Conservation (phyloP, 2,797 vertebrate species). For the Malurus leucopterus region DNA sequence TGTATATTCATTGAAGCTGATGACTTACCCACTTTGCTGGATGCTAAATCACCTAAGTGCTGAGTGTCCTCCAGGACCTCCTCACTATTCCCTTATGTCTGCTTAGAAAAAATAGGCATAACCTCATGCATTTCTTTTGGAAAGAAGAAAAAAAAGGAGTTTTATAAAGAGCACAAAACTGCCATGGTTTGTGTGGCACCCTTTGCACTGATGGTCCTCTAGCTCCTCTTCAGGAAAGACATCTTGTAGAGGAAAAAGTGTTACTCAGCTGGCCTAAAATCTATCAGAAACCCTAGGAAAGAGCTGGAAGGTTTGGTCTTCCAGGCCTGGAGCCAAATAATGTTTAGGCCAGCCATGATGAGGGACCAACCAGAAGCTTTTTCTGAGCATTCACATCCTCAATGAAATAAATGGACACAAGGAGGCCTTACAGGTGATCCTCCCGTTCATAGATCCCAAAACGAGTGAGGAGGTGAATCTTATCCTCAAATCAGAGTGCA, state of each 20-base stretch:
- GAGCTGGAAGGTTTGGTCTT: neutral
- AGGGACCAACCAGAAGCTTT: neutral
- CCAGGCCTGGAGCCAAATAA: neutral
- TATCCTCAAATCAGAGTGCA: neutral
- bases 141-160: neutral
- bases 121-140: neutral
- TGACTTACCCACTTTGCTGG: slow-evolving; percentile 30
- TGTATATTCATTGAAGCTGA: slow-evolving; percentile 16
- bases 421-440: neutral
- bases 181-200: neutral
- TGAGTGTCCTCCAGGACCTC: slow-evolving; percentile 24
- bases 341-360: neutral
- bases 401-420: accelerated
- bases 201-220: neutral
- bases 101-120: slow-evolving; percentile 1
- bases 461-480: neutral
- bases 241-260: neutral
- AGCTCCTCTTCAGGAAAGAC: neutral
- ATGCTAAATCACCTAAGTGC: slow-evolving; percentile 45
- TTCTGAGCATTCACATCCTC: neutral
- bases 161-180: neutral
- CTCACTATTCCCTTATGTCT: neutral
- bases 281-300: neutral
- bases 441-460: neutral
- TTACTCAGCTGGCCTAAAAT: neutral